phyloP scores from a whole-genome alignment of 2,797 vertebrate genomes.

The Notolabrus celidotus region DNA sequence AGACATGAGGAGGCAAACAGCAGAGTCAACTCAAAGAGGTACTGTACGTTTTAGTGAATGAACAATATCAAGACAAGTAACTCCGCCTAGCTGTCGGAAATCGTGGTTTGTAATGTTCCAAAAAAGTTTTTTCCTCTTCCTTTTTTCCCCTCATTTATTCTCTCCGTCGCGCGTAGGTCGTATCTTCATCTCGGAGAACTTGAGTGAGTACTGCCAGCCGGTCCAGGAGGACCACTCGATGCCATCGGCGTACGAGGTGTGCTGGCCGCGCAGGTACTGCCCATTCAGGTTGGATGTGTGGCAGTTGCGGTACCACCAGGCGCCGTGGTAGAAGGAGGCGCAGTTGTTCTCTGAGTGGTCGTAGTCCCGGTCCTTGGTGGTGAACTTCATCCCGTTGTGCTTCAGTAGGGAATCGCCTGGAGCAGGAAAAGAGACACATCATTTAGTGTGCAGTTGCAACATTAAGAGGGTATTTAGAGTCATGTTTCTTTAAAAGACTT shows the following conservation, averaged over 20 bases:
- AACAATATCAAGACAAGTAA: constrained; percentile 69
- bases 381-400: constrained; percentile 98
- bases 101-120: constrained; percentile 62
- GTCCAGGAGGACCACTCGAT: constrained; percentile 99
- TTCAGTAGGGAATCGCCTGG: constrained; percentile 94
- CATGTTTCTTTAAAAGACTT: not conserved
- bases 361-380: constrained; percentile 96
- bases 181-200: constrained; percentile 98
- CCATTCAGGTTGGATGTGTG: constrained; percentile 99
- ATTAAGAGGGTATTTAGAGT: not conserved
- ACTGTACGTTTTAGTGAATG: constrained; percentile 57
- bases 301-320: constrained; percentile 99
- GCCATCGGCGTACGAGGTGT: constrained; percentile 96
- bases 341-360: constrained; percentile 99
- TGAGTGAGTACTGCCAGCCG: constrained; percentile 98
- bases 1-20: constrained; percentile 56
- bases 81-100: constrained; percentile 65
- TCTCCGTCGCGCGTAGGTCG: constrained; percentile 90
- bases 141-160: constrained; percentile 82
- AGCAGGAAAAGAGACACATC: not conserved
- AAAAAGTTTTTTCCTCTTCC: constrained; percentile 29
- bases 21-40: constrained; percentile 63
- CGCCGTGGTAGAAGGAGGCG: constrained; percentile 96
- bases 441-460: not conserved
- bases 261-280: constrained; percentile 95